These are phyloP conservation scores for Meloe dianella DNA, from an alignment of 2,888 invertebrate species.

Conservation along the genomic window DNA sequence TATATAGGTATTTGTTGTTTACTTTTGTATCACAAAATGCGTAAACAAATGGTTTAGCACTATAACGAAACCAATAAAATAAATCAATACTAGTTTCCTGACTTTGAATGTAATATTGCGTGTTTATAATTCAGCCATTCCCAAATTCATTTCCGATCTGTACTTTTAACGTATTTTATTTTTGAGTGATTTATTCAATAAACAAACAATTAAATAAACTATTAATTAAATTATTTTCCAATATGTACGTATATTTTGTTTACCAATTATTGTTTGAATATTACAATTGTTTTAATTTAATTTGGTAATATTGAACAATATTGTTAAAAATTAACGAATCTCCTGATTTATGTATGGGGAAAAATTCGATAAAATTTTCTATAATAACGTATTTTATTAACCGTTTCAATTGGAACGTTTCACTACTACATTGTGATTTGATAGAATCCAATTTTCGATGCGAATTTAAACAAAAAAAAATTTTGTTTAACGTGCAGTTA, in stretches of 20 bases:
- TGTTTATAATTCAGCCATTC: slow-evolving; percentile 30
- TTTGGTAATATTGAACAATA: background rate
- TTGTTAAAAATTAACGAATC: background rate
- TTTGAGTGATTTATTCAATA: slow-evolving; percentile 28
- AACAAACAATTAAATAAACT: slow-evolving; percentile 3
- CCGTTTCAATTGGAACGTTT: background rate
- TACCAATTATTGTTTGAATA: background rate
- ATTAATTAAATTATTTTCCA: background rate
- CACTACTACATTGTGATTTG: background rate
- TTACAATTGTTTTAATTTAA: background rate
- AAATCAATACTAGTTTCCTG: slow-evolving; percentile 37
- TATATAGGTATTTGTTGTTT: slow-evolving; percentile 15
- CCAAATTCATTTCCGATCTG: slow-evolving; percentile 34
- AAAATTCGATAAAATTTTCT: background rate
- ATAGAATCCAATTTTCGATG: background rate
- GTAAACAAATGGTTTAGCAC: slow-evolving; percentile 34
- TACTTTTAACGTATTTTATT: slow-evolving; percentile 34
- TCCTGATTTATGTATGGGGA: background rate
- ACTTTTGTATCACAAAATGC: slow-evolving; percentile 22
- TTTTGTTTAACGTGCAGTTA: too few species aligned
- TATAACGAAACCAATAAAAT: slow-evolving; percentile 34
- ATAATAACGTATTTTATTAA: background rate
- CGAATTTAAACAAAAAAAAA: too few species aligned
- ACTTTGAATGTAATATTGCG: slow-evolving; percentile 34
- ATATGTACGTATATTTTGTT: background rate